Percentiles rank a stretch among this genome's conserved stretches.
Conservation (phyloP, 1,140 invertebrate genomes). For the Zophobas morio region DNA sequence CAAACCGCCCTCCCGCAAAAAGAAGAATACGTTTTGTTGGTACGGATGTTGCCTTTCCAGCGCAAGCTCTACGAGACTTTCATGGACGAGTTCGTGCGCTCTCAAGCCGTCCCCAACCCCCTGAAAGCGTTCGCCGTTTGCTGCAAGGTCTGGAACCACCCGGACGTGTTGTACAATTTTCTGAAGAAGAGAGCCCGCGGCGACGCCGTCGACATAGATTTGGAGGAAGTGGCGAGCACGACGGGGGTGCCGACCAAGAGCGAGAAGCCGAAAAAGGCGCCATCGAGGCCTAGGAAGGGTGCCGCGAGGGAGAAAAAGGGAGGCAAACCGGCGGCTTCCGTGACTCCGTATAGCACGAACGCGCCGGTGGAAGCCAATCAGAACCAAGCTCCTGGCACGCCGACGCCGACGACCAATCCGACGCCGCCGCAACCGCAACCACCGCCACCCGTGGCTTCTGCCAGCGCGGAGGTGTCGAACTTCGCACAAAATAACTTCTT, state of each 20-base stretch:
- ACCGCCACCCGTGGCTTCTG: conserved; percentile 18
- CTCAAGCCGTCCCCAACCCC: conserved; percentile 92
- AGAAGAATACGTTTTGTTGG: conserved; percentile 91
- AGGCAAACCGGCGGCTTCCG: conserved; percentile 78
- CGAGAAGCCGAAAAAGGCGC: conserved; percentile 56
- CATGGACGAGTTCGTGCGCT: conserved; percentile 91
- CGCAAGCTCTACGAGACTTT: conserved; percentile 90
- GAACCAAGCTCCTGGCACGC: conserved; percentile 25
- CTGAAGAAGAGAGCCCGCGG: conserved; percentile 85
- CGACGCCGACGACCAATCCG: conserved; percentile 57
- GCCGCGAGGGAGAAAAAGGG: conserved; percentile 58
- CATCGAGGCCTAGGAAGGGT: conserved; percentile 60
- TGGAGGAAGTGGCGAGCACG: conserved; percentile 81
- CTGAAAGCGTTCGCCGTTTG: conserved; percentile 98
- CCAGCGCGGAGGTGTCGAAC: neutral
- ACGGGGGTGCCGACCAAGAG: conserved; percentile 62
- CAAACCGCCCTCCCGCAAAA: conserved; percentile 90
- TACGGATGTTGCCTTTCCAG: conserved; percentile 91
- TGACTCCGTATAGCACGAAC: conserved; percentile 72
- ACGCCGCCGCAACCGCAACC: conserved; percentile 43
- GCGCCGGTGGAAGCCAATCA: neutral
- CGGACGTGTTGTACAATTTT: conserved; percentile 95
- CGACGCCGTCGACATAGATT: conserved; percentile 91
- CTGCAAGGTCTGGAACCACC: conserved; percentile 99
- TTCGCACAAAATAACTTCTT: conserved; percentile 15